Evolutionary conservation across 2,888 invertebrate genomes (phyloP).

Genomic region (Stomorhina lunata): DNA sequence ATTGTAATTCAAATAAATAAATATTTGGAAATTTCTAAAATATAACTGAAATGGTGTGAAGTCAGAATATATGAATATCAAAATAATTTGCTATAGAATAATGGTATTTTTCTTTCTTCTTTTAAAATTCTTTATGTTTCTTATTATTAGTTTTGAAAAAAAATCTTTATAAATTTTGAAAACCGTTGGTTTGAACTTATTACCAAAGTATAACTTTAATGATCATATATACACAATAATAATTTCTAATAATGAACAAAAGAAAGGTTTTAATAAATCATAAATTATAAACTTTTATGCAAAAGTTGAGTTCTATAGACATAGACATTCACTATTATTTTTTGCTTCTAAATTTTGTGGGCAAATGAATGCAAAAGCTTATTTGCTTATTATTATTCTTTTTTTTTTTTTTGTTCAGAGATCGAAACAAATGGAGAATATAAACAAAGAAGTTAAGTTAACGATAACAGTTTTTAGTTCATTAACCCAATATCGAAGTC

Average conservation of each 20-base stretch:
- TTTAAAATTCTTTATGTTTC: neutral
- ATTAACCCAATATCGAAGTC: constrained; percentile 53
- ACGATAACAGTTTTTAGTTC: constrained; percentile 57
- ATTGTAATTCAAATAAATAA: no score
- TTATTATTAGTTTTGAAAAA: neutral
- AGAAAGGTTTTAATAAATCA: constrained; percentile 13
- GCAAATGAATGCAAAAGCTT: no score
- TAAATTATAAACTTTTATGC: neutral
- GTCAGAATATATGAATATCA: neutral
- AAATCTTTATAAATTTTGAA: no score
- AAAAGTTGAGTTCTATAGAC: no score
- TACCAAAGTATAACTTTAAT: no score
- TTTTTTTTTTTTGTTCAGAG: neutral
- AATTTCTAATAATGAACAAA: neutral
- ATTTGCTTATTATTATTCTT: no score
- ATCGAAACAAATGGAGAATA: neutral
- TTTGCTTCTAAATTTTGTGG: no score
- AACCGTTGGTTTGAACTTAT: no score
- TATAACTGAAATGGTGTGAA: neutral
- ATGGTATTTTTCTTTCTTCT: neutral
- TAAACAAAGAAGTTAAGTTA: neutral
- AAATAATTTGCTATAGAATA: neutral
- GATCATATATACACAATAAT: no score
- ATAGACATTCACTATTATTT: no score
- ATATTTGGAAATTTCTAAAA: neutral